phyloP scores from a whole-genome alignment of 2,888 invertebrate genomes.

The Acanthacorydalis orientalis region DNA sequence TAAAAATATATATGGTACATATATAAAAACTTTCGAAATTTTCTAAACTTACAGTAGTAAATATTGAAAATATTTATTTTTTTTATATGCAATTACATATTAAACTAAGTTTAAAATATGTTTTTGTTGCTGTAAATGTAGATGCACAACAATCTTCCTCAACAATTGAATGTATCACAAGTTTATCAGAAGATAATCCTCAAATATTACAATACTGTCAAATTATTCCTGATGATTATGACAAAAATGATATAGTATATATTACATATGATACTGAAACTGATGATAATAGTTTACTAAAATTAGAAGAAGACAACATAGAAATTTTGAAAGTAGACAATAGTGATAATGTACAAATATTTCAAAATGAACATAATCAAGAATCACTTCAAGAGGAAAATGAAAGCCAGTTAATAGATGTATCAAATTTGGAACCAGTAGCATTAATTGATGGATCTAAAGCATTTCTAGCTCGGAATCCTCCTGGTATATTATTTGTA shows the following conservation, averaged over 20 bases:
- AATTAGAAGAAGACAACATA: conserved; percentile 6
- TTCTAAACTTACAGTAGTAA: too few species aligned
- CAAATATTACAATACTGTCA: conserved; percentile 4
- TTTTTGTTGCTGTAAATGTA: too few species aligned
- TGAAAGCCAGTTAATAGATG: conserved; percentile 6
- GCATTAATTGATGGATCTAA: conserved; percentile 8
- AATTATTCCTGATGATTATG: conserved; percentile 2
- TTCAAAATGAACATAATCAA: too few species aligned
- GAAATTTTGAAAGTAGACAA: conserved; percentile 6
- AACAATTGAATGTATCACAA: too few species aligned
- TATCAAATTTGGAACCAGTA: conserved; percentile 8
- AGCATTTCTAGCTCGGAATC: conserved; percentile 7
- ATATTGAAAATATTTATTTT: too few species aligned
- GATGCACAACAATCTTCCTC: too few species aligned
- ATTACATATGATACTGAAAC: conserved; percentile 5
- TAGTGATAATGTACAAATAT: conserved; percentile 2
- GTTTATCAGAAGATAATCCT: too few species aligned
- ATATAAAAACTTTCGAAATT: too few species aligned
- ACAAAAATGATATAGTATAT: conserved; percentile 10
- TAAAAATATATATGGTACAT: too few species aligned
- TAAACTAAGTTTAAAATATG: too few species aligned
- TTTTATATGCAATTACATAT: too few species aligned
- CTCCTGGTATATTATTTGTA: not conserved
- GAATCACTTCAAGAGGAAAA: too few species aligned
- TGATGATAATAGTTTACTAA: conserved; percentile 10